Conservation (phyloP, 2,888 invertebrate genomes). For the Rotaria magnacalcarata region DNA sequence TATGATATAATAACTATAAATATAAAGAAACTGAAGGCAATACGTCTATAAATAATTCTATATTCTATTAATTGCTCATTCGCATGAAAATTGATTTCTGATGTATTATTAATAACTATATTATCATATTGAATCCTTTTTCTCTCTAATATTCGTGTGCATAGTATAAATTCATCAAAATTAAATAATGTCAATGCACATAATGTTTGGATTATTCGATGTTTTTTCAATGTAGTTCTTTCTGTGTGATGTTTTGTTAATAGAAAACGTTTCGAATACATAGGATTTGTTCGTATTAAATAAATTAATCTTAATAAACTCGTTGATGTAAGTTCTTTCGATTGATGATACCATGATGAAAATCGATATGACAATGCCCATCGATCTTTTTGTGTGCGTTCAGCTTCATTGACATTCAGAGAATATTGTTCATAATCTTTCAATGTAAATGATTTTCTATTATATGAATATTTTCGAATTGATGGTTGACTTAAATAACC, state of each 20-base stretch:
- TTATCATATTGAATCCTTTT: neutral
- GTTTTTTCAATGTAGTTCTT: neutral
- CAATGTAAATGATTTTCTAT: neutral
- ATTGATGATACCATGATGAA: constrained; percentile 6
- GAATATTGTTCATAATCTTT: constrained; percentile 16
- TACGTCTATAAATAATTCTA: neutral
- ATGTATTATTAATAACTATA: neutral
- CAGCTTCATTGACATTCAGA: neutral
- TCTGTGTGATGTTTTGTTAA: neutral
- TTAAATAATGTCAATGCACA: constrained; percentile 21
- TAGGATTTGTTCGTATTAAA: neutral
- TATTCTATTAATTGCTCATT: neutral
- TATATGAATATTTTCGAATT: neutral
- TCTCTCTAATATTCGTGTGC: neutral
- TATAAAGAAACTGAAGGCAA: neutral
- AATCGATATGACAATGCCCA: neutral
- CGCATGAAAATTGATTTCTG: neutral
- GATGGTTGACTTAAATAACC: neutral
- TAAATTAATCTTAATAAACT: neutral
- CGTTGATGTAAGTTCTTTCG: neutral
- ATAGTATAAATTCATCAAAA: neutral
- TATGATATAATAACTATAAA: neutral
- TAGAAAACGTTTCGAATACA: neutral
- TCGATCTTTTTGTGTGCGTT: neutral
- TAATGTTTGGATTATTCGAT: neutral